phyloP scores from a whole-genome alignment of 2,797 vertebrate species.

The Rhadinocentrus ornatus region DNA sequence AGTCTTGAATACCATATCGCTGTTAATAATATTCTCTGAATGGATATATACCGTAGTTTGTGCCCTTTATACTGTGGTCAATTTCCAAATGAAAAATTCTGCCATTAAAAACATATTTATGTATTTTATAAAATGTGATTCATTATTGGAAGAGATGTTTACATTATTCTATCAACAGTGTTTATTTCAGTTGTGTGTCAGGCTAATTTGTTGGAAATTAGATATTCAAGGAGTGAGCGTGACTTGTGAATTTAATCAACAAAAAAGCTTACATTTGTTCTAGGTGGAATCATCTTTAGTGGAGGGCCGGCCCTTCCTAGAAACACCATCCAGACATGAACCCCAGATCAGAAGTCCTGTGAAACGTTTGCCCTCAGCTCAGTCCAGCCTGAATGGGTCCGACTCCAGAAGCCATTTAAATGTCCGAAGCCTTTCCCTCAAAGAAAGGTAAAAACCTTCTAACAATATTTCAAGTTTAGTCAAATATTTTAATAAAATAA shows the following conservation, averaged over 20 bases:
- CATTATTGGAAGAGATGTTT: neutral
- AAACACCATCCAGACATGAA: slow-evolving; percentile 55
- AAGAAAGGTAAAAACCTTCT: slow-evolving; percentile 85
- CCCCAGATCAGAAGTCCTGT: slow-evolving; percentile 43
- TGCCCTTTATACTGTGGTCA: neutral
- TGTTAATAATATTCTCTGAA: neutral
- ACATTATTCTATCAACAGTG: neutral
- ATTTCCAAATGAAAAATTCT: neutral
- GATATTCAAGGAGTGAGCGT: too few relatives aligned
- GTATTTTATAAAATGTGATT: neutral
- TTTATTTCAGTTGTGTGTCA: neutral
- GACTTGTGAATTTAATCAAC: neutral
- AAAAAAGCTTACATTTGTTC: neutral
- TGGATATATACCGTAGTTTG: neutral
- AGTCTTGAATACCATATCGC: neutral
- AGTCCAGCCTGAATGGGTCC: slow-evolving; percentile 60
- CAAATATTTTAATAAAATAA: neutral
- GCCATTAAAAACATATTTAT: neutral
- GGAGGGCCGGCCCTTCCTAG: slow-evolving; percentile 66
- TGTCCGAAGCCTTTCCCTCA: slow-evolving; percentile 85
- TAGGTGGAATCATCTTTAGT: slow-evolving; percentile 71
- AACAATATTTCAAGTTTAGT: neutral
- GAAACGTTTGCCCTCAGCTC: slow-evolving; percentile 29
- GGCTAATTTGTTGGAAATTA: too few relatives aligned
- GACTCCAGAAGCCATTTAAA: slow-evolving; percentile 76